Conservation (phyloP, 2,113 vertebrate genomes). For the Archocentrus centrarchus region DNA sequence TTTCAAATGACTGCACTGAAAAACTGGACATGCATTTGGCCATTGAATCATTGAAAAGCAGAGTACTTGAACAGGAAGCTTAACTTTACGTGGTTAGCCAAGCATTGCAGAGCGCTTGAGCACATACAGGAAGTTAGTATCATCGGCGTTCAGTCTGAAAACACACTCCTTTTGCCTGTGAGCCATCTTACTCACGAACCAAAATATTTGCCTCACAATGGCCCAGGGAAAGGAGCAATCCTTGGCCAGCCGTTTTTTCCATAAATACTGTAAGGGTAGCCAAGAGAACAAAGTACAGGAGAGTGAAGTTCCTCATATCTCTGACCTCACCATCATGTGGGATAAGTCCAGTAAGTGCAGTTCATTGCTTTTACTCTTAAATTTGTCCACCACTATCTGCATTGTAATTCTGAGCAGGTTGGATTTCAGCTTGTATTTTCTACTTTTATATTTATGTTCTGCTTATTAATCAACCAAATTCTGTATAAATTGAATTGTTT, state of each 20-base stretch:
- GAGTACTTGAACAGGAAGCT: slow-evolving; percentile 78
- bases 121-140: slow-evolving; percentile 90
- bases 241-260: slow-evolving; percentile 90
- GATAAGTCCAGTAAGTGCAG: slow-evolving; percentile 91
- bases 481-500: neutral
- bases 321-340: slow-evolving; percentile 86
- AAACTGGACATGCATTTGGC: slow-evolving; percentile 17
- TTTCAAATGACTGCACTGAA: neutral
- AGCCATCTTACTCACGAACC: slow-evolving; percentile 5
- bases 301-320: slow-evolving; percentile 83
- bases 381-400: neutral
- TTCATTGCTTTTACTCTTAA: slow-evolving; percentile 28
- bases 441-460: neutral
- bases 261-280: slow-evolving; percentile 85
- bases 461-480: neutral
- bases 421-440: neutral
- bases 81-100: slow-evolving; percentile 76
- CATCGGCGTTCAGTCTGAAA: slow-evolving; percentile 68
- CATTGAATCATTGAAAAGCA: slow-evolving; percentile 13
- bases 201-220: slow-evolving; percentile 78
- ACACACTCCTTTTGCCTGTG: slow-evolving; percentile 64
- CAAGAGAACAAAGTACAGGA: slow-evolving; percentile 86
- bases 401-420: neutral
- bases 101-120: slow-evolving; percentile 62
- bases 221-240: slow-evolving; percentile 88